Base-by-base conservation (phyloP, 2,888 invertebrate species). In the Epinotia brunnichana region DNA sequence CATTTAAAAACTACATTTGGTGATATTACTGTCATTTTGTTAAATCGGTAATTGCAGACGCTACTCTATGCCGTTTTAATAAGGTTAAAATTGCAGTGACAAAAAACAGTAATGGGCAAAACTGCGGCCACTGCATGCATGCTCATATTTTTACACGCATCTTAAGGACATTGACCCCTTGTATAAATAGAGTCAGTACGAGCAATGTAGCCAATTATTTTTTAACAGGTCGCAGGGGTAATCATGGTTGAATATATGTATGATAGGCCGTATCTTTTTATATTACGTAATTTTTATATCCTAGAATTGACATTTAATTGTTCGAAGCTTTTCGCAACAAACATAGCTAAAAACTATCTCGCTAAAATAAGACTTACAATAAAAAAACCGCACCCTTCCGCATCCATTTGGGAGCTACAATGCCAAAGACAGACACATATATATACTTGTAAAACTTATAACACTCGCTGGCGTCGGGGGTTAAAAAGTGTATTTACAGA, bases 61-160 rank as follows among this genome's bases (percentile, higher is more conserved):
- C 4, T 48, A 48, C n/a, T 48, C 15, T 62, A 1, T 2, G 5
- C n/a, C n/a, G 4, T 48, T 24, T 48, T 9, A n/a, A 41, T 60
- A 48, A 48, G 44, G 24, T 62, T 62, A 0, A 44, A 17, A 48
- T 4, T 62, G 0, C 3, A n/a, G 24, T 48, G 24, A 15, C 2
- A 48, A n/a, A n/a, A 48, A 9, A 13, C 10, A 15, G 9, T 24
- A 24, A 63, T 51, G 48, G 63, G 63, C 63, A 29, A 48, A 24
- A 15, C 24, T 48, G 17, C 51, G 29, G n/a, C 13, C 19, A 15
- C 13, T 39, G 35, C 35, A 54, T 29, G 51, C 67, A 60, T 60
- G 59, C 24, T 66, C 54, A 19, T 60, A 60, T 63, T 70, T 70
- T 70, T 63, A 70, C 44, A 57, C 39, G 51, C 51, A 17, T 51